phyloP scores from a whole-genome alignment of 1,140 invertebrate genomes.

The Trachelipus rathkii region DNA sequence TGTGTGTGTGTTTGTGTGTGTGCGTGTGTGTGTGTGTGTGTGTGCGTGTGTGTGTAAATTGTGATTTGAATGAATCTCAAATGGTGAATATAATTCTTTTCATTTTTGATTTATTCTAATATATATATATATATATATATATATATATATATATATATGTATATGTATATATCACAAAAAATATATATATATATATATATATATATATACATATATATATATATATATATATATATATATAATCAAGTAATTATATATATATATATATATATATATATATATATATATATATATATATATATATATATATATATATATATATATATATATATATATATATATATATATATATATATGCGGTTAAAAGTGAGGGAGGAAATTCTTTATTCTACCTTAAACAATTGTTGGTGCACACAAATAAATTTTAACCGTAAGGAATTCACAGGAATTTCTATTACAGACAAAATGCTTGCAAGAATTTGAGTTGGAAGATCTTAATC shows the following conservation, averaged over 20 bases:
- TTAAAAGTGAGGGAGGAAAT: too few species aligned
- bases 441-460: too few species aligned
- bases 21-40: constrained; percentile 9
- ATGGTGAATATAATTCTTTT: too few species aligned
- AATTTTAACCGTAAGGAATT: too few species aligned
- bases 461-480: too few species aligned
- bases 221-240: constrained; percentile 3
- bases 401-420: too few species aligned
- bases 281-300: constrained; percentile 6
- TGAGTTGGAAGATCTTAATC: too few species aligned
- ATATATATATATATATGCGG: not conserved
- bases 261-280: constrained; percentile 3
- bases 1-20: not conserved
- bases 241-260: constrained; percentile 6
- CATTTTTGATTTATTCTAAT: too few species aligned
- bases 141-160: not conserved
- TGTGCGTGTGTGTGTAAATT: not conserved
- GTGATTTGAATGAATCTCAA: too few species aligned
- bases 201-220: not conserved
- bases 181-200: not conserved
- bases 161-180: not conserved
- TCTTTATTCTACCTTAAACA: too few species aligned
- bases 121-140: too few species aligned
- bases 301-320: constrained; percentile 3
- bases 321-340: not conserved